These are phyloP conservation scores for Mythimna impura DNA, from an alignment of 2,888 invertebrate species.

Conservation along the genomic window DNA sequence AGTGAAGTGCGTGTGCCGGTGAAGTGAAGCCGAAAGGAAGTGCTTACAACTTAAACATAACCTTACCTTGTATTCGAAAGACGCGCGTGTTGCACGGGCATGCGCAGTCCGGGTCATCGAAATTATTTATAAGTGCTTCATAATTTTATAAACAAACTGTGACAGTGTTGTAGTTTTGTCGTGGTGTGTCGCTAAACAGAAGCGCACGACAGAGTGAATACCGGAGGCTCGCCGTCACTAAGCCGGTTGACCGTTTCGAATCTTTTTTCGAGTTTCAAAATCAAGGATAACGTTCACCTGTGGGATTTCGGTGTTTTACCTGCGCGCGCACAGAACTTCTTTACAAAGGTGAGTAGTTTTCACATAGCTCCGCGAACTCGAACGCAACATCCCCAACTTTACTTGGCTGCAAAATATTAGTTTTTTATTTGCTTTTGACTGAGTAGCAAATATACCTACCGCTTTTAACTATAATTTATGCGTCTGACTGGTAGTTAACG, in stretches of 20 bases:
- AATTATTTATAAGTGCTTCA: constrained; percentile 86
- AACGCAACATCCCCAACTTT: constrained; percentile 46
- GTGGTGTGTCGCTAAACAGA: constrained; percentile 78
- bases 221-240: constrained; percentile 53
- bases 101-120: constrained; percentile 85
- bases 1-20: constrained; percentile 77
- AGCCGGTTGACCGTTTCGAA: constrained; percentile 65
- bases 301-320: constrained; percentile 87
- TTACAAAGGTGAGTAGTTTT: constrained; percentile 83
- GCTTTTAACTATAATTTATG: constrained; percentile 25
- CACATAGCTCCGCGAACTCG: constrained; percentile 46
- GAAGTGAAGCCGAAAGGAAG: constrained; percentile 77
- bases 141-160: constrained; percentile 89
- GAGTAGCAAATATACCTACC: constrained; percentile 14
- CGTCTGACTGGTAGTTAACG: constrained; percentile 21
- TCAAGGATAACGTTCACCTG: constrained; percentile 86
- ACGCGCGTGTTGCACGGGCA: constrained; percentile 87
- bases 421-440: constrained; percentile 33
- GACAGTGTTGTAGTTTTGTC: constrained; percentile 79
- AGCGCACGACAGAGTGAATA: constrained; percentile 75
- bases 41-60: constrained; percentile 87
- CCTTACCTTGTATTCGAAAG: constrained; percentile 82
- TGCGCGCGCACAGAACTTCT: constrained; percentile 88
- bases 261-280: constrained; percentile 77
- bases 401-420: constrained; percentile 29